Percentiles rank a stretch among this genome's conserved stretches.
Conservation (phyloP, 2,113 vertebrate species). For the Cryptomyrus ogoouensis region DNA sequence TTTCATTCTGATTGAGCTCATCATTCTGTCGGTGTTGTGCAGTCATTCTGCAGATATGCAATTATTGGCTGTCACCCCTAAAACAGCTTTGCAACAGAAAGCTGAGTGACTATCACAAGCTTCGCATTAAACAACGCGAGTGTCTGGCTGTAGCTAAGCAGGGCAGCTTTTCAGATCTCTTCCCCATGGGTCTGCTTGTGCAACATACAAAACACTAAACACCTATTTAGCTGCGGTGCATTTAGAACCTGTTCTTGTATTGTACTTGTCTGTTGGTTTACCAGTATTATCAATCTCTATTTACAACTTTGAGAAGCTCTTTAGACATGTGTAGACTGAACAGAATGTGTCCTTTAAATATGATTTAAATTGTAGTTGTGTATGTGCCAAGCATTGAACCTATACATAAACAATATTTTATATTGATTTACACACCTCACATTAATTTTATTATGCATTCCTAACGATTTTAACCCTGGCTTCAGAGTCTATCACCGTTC, state of each 20-base stretch:
- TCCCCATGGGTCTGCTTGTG: not conserved
- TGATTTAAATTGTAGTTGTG: not conserved
- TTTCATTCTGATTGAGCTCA: conserved; percentile 11
- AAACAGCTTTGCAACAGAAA: conserved; percentile 13
- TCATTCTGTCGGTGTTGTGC: conserved; percentile 13
- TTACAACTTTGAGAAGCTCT: not conserved
- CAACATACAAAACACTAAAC: not conserved
- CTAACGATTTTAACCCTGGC: not conserved
- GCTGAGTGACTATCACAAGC: not conserved
- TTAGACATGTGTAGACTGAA: not conserved
- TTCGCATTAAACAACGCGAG: not conserved
- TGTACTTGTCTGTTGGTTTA: not conserved
- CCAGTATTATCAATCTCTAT: not conserved
- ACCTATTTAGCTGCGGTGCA: not conserved
- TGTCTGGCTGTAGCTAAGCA: not conserved
- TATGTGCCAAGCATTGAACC: not conserved
- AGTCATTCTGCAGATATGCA: conserved; percentile 31
- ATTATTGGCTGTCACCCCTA: conserved; percentile 30
- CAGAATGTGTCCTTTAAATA: not conserved
- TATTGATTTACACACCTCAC: not conserved
- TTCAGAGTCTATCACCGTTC: not conserved
- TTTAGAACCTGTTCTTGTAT: not conserved
- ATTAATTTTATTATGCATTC: not conserved
- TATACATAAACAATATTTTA: not conserved
- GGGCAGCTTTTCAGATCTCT: not conserved